Percentiles rank a stretch among this genome's conserved stretches.
phyloP scores from a whole-genome alignment of 1,140 invertebrate species.

The Aplysia californica region DNA sequence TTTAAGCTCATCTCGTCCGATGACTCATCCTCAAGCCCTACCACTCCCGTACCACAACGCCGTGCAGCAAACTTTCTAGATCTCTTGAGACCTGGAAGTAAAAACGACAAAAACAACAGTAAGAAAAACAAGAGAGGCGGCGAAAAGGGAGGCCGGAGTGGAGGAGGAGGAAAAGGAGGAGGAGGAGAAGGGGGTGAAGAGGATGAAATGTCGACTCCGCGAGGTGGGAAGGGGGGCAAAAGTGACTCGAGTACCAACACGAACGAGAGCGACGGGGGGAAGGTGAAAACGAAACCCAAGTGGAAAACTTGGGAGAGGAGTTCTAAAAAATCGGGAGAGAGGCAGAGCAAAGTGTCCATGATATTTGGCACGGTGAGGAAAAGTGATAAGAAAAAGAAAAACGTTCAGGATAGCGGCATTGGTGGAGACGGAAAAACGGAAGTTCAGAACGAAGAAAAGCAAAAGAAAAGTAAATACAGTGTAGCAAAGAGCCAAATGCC shows the following conservation, averaged over 20 bases:
- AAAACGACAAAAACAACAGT: background rate
- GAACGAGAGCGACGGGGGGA: background rate
- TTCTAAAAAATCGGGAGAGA: background rate
- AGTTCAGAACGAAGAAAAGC: no score
- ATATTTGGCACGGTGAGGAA: conserved; percentile 17
- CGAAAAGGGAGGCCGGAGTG: background rate
- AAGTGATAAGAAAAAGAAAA: conserved; percentile 1
- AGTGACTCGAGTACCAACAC: no score
- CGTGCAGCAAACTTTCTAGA: conserved; percentile 2
- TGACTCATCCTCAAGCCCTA: background rate
- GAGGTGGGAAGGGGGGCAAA: no score
- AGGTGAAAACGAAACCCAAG: conserved; percentile 4
- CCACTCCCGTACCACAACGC: background rate
- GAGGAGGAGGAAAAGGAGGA: background rate
- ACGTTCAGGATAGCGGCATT: no score
- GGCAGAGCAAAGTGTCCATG: background rate
- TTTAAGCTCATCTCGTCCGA: conserved; percentile 7
- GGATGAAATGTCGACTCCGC: no score
- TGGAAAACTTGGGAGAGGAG: conserved; percentile 28
- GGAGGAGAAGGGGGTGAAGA: background rate
- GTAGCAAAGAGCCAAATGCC: no score
- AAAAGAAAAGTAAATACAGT: no score
- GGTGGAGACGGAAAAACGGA: no score
- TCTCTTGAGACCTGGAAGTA: conserved; percentile 11
- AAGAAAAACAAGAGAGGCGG: background rate